Base-by-base conservation (phyloP, 2,797 vertebrate genomes). In the Xenops minutus region DNA sequence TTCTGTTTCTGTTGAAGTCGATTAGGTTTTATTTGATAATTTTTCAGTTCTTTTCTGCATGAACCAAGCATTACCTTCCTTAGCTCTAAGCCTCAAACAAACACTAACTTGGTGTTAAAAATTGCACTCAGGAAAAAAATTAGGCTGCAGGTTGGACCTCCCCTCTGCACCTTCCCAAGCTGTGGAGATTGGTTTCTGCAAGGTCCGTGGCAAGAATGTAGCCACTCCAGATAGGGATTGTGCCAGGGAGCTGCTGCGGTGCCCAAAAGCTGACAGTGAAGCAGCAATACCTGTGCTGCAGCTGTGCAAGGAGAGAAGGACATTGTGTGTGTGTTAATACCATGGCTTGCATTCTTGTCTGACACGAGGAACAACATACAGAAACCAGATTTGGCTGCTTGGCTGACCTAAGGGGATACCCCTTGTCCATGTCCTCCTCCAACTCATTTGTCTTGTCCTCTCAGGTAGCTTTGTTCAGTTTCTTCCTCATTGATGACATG, bases 321-420 rank as follows among this genome's bases (percentile, higher is more conserved):
- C 27, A 2, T 0, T 0, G 2, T 26, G n/a, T 34, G 24, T 3
- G 16, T 68, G 29, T 46, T 56, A 37, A 16, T 10, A 34, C 23
- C 13, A 6, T 0, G 4, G 34, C 41, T 39, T 75, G 4, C 1
- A 0, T 34, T 49, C 17, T 3, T 9, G 10, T 39, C 34, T 48
- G 41, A 32, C 5, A 12, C 7, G 39, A 59, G 62, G 52, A 48
- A 29, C 58, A 67, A 17, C 9, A 4, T 6, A 5, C 14, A 32
- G 54, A 64, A 89, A 39, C 22, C 23, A 36, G 37, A 11, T 10
- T 34, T 34, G 76, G 20, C 41, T 56, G 16, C 61, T 39, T 37
- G 41, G 32, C 18, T 61, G 37, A 22, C 41, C 13, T 27, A 6
- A 62, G 23, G 10, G 13, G 3, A 1, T 56, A 26, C 0, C 2